Percentiles rank a stretch among this genome's conserved stretches.
These are phyloP conservation scores for Pagrus major DNA, from an alignment of 2,113 vertebrate genomes.

Conservation along the genomic window DNA sequence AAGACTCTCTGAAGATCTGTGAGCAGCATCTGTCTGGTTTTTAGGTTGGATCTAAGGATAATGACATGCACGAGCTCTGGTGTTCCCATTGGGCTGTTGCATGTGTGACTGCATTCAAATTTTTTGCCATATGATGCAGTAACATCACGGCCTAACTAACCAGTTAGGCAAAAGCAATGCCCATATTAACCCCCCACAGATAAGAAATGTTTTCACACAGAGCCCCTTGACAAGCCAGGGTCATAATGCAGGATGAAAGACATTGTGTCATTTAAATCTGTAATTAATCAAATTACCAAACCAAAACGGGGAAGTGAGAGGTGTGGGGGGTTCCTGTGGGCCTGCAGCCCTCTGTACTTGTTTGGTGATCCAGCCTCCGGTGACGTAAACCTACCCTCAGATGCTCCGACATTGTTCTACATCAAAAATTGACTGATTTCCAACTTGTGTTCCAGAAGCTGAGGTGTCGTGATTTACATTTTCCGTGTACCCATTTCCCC, in stretches of 20 bases:
- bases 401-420: slow-evolving; percentile 8
- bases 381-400: slow-evolving; percentile 6
- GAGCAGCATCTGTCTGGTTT: slow-evolving; percentile 18
- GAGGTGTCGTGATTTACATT: slow-evolving; percentile 46
- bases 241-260: background rate
- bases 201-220: background rate
- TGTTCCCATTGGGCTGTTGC: background rate
- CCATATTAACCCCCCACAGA: too few relatives aligned
- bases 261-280: background rate
- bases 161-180: too few relatives aligned
- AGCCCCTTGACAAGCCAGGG: background rate
- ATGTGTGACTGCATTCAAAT: background rate
- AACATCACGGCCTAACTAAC: background rate
- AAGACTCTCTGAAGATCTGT: slow-evolving; percentile 35
- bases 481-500: slow-evolving; percentile 30
- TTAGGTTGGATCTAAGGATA: slow-evolving; percentile 9
- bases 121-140: background rate
- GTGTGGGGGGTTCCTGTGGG: background rate
- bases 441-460: slow-evolving; percentile 14
- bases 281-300: background rate
- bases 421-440: slow-evolving; percentile 38
- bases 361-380: background rate
- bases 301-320: background rate
- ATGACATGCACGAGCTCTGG: background rate
- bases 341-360: background rate